Evolutionary conservation across 2,888 invertebrate genomes (phyloP).

Genomic region (Heliconius charithonia): DNA sequence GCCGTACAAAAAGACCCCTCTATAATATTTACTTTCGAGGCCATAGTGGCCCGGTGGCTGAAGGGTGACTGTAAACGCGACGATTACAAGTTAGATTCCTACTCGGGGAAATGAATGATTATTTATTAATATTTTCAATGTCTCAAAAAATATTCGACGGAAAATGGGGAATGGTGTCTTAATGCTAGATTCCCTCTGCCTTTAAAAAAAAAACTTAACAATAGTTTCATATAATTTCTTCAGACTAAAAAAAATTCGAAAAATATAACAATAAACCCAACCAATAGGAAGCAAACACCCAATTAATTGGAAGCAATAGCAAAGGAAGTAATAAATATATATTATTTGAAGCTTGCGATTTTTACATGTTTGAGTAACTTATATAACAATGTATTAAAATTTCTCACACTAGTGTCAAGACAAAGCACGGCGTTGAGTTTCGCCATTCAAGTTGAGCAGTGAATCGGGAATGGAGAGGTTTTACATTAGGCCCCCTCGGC

Average conservation of each 20-base stretch:
- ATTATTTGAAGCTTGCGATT: not conserved
- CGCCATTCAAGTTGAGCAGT: not conserved
- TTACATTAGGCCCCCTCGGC: not conserved
- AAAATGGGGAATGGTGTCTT: too few relatives aligned
- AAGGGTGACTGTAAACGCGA: too few relatives aligned
- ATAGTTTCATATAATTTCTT: not conserved
- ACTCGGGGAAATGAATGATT: too few relatives aligned
- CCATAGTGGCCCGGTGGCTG: too few relatives aligned
- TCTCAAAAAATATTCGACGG: not conserved
- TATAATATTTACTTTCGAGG: not conserved
- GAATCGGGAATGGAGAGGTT: not conserved
- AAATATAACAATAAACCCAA: not conserved
- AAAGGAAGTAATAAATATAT: not conserved
- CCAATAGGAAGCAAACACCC: not conserved
- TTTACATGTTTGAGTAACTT: not conserved
- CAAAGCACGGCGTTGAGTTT: not conserved
- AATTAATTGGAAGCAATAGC: not conserved
- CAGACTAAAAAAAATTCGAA: not conserved
- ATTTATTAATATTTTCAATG: too few relatives aligned
- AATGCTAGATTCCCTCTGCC: too few relatives aligned
- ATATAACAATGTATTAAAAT: not conserved
- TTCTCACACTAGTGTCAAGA: not conserved
- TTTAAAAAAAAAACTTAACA: too few relatives aligned
- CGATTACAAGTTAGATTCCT: too few relatives aligned
- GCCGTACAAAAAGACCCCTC: not conserved